A percentile compares a stretch with the other conserved stretches of the same genome.
phyloP scores from a whole-genome alignment of 1,140 invertebrate species.

The Laodelphax striatellus region DNA sequence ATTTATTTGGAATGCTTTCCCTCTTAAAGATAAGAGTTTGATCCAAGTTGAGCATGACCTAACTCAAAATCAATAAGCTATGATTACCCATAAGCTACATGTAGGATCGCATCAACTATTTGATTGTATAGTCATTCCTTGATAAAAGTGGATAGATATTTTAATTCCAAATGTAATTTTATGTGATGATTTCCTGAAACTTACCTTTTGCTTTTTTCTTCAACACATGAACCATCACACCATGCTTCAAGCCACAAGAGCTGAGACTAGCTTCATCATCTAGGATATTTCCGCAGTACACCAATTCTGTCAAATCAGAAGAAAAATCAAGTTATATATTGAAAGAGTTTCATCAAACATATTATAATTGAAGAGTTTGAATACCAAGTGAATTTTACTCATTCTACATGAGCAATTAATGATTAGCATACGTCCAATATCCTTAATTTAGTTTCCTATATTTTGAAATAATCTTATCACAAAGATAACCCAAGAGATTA shows the following conservation, averaged over 20 bases:
- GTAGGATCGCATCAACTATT: neutral
- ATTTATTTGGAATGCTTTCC: neutral
- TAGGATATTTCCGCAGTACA: slow-evolving; percentile 40
- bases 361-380: too few species aligned
- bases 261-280: slow-evolving; percentile 37
- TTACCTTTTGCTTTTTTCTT: slow-evolving; percentile 33
- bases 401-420: too few species aligned
- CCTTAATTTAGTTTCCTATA: too few species aligned
- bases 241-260: slow-evolving; percentile 37
- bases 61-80: neutral
- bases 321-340: neutral
- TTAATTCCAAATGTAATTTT: too few species aligned
- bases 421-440: too few species aligned
- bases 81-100: neutral
- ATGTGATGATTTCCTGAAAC: too few species aligned
- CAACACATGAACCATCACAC: slow-evolving; percentile 39
- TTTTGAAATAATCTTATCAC: too few species aligned
- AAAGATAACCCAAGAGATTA: too few species aligned
- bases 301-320: slow-evolving; percentile 33
- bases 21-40: neutral
- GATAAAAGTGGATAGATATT: neutral
- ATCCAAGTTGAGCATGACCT: too few species aligned
- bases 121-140: neutral
- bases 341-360: too few species aligned
- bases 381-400: too few species aligned